These are phyloP conservation scores for Ditylenchus weischeri DNA, from an alignment of 2,888 invertebrate genomes.

Conservation along the genomic window DNA sequence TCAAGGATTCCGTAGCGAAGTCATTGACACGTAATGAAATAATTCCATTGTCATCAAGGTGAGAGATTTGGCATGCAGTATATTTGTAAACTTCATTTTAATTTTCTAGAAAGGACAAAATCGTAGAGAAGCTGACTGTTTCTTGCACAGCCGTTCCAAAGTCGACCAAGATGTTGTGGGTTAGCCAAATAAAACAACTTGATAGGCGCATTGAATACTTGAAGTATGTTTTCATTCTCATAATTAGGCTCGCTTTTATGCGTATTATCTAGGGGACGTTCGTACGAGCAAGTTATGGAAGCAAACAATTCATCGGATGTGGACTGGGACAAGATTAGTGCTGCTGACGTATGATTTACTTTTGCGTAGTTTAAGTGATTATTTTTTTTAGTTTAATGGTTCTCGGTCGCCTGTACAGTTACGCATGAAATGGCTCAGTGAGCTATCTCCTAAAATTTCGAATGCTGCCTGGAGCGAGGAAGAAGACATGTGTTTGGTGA, in stretches of 20 bases:
- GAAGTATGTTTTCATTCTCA: conserved; percentile 1
- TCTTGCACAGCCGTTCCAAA: conserved; percentile 9
- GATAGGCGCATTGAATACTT: conserved; percentile 24
- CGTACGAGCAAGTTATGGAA: conserved; percentile 28
- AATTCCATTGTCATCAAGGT: conserved; percentile 11
- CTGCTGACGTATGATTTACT: conserved; percentile 7
- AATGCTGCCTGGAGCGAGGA: conserved; percentile 44
- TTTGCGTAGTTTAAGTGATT: too few species aligned
- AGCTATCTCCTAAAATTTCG: conserved; percentile 59
- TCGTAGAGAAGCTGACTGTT: conserved; percentile 19
- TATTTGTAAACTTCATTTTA: too few species aligned
- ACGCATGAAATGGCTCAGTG: conserved; percentile 59
- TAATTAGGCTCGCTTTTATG: neutral
- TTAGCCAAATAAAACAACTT: conserved; percentile 15
- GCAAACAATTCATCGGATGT: conserved; percentile 28
- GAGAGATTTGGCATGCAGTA: too few species aligned
- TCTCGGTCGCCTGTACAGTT: conserved; percentile 56
- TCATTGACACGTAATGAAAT: conserved; percentile 24
- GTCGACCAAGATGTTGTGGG: conserved; percentile 17
- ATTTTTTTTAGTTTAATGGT: conserved; percentile 57
- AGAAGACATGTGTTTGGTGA: conserved; percentile 37
- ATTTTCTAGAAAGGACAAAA: conserved; percentile 26
- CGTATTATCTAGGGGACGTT: conserved; percentile 24
- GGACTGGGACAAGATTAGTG: conserved; percentile 41
- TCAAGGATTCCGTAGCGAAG: conserved; percentile 17